A percentile compares a stretch with the other conserved stretches of the same genome.
These are phyloP conservation scores for Epiblema foenella DNA, from an alignment of 2,888 invertebrate species.

Conservation along the genomic window DNA sequence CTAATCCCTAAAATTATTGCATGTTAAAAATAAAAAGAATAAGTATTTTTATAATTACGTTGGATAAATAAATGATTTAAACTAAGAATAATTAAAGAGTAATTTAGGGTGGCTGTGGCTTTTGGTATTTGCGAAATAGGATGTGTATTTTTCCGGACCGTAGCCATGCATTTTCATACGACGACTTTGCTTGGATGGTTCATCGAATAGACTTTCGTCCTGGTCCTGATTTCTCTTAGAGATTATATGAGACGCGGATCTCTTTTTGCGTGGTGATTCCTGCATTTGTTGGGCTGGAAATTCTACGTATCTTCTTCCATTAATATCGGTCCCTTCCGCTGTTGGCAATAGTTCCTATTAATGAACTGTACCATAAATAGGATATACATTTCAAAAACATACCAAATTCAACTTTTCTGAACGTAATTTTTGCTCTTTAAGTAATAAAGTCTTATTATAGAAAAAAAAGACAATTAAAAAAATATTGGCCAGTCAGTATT, in stretches of 20 bases:
- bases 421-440: no score
- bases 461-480: no score
- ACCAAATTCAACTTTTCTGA: neutral
- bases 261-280: slow-evolving; percentile 76
- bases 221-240: slow-evolving; percentile 64
- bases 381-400: neutral
- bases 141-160: slow-evolving; percentile 75
- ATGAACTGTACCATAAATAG: slow-evolving; percentile 47
- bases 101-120: slow-evolving; percentile 50
- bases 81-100: slow-evolving; percentile 31
- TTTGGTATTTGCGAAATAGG: slow-evolving; percentile 69
- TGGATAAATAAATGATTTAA: neutral
- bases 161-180: slow-evolving; percentile 70
- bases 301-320: slow-evolving; percentile 75
- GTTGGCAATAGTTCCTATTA: slow-evolving; percentile 79
- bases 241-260: slow-evolving; percentile 68
- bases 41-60: neutral
- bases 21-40: neutral
- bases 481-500: slow-evolving; percentile 48
- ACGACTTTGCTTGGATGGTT: slow-evolving; percentile 53
- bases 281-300: slow-evolving; percentile 79
- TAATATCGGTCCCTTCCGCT: slow-evolving; percentile 81
- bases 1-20: slow-evolving; percentile 13
- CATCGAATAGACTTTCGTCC: slow-evolving; percentile 54
- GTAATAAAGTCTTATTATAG: no score